Evolutionary conservation across 2,888 invertebrate species (phyloP).

Genomic region (Drymonia ruficornis): DNA sequence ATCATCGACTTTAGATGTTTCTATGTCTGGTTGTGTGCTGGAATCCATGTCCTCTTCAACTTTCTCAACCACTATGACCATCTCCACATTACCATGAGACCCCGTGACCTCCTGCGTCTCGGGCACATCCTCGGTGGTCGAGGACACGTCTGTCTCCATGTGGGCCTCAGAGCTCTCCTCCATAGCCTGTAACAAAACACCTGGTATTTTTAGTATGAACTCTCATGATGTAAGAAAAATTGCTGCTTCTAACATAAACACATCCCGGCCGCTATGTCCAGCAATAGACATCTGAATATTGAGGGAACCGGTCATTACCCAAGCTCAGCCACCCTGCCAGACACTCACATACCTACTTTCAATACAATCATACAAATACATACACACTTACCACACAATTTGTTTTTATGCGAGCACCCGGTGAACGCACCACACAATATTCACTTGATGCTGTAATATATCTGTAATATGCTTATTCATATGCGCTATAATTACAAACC

Average conservation of each 20-base stretch:
- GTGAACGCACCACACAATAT: conserved; percentile 23
- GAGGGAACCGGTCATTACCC: conserved; percentile 71
- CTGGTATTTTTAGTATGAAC: conserved; percentile 60
- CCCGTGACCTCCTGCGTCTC: conserved; percentile 61
- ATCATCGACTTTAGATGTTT: conserved; percentile 14
- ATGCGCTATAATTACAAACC: conserved; percentile 27
- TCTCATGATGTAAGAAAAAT: conserved; percentile 50
- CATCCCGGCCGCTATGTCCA: conserved; percentile 30
- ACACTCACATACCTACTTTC: conserved; percentile 67
- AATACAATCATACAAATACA: conserved; percentile 72
- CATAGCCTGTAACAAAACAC: conserved; percentile 67
- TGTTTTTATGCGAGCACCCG: conserved; percentile 32
- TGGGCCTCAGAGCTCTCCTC: conserved; percentile 69
- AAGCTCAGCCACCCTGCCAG: conserved; percentile 63
- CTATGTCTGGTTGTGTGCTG: conserved; percentile 27
- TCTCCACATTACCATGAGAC: conserved; percentile 63
- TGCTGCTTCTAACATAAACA: conserved; percentile 33
- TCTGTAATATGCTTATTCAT: conserved; percentile 32
- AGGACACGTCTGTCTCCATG: conserved; percentile 76
- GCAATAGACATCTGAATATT: conserved; percentile 57
- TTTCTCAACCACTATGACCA: conserved; percentile 67
- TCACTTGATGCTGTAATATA: conserved; percentile 18
- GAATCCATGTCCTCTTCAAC: conserved; percentile 52
- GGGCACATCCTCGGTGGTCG: conserved; percentile 66
- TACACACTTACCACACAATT: conserved; percentile 69